Percentiles rank a stretch among this genome's conserved stretches.
These are phyloP conservation scores for Perca fluviatilis DNA, from an alignment of 2,113 vertebrate genomes.

Conservation along the genomic window DNA sequence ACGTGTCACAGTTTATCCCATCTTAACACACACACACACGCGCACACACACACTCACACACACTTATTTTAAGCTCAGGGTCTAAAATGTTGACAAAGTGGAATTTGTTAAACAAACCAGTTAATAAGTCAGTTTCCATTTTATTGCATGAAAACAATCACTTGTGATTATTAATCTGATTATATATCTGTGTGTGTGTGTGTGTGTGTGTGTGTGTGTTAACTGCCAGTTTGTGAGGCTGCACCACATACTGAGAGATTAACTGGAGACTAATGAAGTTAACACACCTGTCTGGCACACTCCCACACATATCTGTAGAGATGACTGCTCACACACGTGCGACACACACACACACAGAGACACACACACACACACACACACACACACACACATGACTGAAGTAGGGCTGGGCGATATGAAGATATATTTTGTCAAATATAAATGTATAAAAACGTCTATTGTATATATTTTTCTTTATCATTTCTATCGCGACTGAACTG, in stretches of 20 bases:
- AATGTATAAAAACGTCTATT: no score
- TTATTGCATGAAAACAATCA: background rate
- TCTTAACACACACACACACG: conserved; percentile 7
- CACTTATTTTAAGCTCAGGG: background rate
- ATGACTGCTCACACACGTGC: background rate
- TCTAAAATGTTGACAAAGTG: background rate
- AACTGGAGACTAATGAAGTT: conserved; percentile 51
- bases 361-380: background rate
- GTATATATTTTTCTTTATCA: no score
- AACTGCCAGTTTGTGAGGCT: background rate
- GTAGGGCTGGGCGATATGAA: background rate
- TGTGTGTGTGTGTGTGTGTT: background rate
- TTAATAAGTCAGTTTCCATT: no score
- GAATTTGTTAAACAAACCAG: no score
- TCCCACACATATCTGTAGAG: conserved; percentile 6
- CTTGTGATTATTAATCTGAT: no score
- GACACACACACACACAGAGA: background rate
- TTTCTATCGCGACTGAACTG: no score
- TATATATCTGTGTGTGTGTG: background rate
- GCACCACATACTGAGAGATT: conserved; percentile 49
- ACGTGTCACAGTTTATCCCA: conserved; percentile 16
- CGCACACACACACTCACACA: background rate
- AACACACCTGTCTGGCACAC: conserved; percentile 40
- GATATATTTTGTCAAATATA: no score
- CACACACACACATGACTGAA: background rate